phyloP scores from a whole-genome alignment of 1,140 invertebrate species.

The Andricus grossulariae region DNA sequence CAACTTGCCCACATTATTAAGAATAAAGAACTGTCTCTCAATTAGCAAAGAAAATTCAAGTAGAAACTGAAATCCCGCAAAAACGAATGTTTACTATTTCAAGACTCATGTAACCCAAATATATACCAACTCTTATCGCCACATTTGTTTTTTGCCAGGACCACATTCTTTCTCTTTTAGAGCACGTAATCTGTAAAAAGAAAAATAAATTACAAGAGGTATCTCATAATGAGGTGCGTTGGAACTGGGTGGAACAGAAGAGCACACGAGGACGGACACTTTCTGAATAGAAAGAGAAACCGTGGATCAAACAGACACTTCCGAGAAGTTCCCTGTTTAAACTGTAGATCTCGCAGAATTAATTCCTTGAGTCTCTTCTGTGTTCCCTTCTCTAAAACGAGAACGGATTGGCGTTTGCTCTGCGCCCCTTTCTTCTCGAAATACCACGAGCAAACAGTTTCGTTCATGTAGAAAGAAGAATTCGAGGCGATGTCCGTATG shows the following conservation, averaged over 20 bases:
- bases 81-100: too few relatives aligned
- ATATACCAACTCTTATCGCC: background rate
- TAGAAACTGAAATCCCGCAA: too few relatives aligned
- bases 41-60: background rate
- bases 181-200: constrained; percentile 34
- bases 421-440: constrained; percentile 41
- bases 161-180: background rate
- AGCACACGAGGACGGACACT: background rate
- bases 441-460: constrained; percentile 44
- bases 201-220: constrained; percentile 14
- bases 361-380: constrained; percentile 33
- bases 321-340: constrained; percentile 14
- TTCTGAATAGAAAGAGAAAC: constrained; percentile 8
- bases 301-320: constrained; percentile 18
- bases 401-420: constrained; percentile 34
- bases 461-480: constrained; percentile 47
- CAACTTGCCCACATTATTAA: constrained; percentile 33
- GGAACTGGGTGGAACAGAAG: background rate
- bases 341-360: constrained; percentile 36
- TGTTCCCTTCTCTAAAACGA: constrained; percentile 12
- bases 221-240: constrained; percentile 1
- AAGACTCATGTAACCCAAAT: background rate
- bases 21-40: constrained; percentile 15
- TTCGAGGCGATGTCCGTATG: constrained; percentile 39
- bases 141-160: background rate